Evolutionary conservation across 2,113 vertebrate genomes (phyloP).

Genomic region (Lamprotornis superbus): DNA sequence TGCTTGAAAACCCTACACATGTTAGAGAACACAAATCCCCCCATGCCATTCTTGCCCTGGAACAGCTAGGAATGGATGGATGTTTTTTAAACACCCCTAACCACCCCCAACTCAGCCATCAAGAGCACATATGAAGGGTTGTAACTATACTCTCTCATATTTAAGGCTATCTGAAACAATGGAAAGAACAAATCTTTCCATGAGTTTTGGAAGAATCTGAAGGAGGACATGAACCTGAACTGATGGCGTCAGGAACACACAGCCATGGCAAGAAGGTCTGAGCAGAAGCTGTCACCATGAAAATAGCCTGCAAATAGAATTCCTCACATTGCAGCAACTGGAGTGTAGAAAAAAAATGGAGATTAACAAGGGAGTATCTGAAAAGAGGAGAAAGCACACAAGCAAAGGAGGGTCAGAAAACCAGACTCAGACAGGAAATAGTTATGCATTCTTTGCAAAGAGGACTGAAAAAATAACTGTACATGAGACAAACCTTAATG

Average conservation of each 20-base stretch:
- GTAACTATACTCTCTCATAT: not conserved
- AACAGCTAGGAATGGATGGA: not conserved
- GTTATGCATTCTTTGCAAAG: not conserved
- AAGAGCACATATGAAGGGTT: accelerated
- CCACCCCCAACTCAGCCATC: not conserved
- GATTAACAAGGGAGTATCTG: not conserved
- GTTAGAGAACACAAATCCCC: not conserved
- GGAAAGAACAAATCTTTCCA: not conserved
- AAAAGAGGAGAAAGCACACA: not conserved
- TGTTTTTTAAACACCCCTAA: not conserved
- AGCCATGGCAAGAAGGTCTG: not conserved
- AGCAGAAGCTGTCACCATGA: not conserved
- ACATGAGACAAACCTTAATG: not conserved
- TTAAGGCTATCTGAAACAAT: not conserved
- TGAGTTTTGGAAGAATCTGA: not conserved
- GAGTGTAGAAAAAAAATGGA: not conserved
- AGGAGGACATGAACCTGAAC: not conserved
- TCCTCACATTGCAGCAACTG: not conserved
- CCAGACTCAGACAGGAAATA: not conserved
- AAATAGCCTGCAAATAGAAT: not conserved
- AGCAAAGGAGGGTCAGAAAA: not conserved
- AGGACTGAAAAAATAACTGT: not conserved
- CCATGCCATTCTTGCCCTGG: not conserved
- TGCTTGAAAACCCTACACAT: not conserved
- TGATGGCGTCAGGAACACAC: not conserved